Base-by-base conservation (phyloP, 2,888 invertebrate genomes). In the Aromia moschata region DNA sequence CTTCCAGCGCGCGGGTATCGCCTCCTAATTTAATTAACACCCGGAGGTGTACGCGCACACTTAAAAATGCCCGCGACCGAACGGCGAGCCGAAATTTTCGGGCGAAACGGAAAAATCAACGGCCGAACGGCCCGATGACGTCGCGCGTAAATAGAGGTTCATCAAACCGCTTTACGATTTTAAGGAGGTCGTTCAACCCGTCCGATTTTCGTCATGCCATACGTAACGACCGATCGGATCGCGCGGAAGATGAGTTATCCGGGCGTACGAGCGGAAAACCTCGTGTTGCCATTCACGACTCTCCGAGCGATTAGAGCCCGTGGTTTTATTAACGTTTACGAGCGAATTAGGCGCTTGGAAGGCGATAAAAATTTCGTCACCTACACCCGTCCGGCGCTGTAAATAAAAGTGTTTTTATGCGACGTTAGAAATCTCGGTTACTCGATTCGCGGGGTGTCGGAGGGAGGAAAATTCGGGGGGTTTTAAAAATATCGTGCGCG, bases 401-500 rank as follows among this genome's bases (percentile, higher is more conserved):
- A n/a, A n/a, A n/a, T n/a, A n/a, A n/a, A n/a, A n/a, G n/a, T n/a
- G n/a, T n/a, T n/a, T n/a, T n/a, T n/a, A n/a, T n/a, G n/a, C n/a
- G n/a, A n/a, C n/a, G n/a, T n/a, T n/a, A n/a, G n/a, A n/a, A n/a
- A n/a, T n/a, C n/a, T n/a, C n/a, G n/a, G n/a, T n/a, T n/a, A n/a
- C n/a, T n/a, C n/a, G n/a, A n/a, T n/a, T n/a, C n/a, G n/a, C n/a
- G n/a, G n/a, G n/a, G n/a, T n/a, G n/a, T n/a, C n/a, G n/a, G n/a
- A n/a, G n/a, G n/a, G n/a, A n/a, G n/a, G n/a, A n/a, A n/a, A n/a
- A n/a, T n/a, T n/a, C 25, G 25, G 25, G 7, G n/a, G 4, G 25
- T 25, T 25, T 25, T 25, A 25, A 67, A 70, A 71, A 71, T 70
- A 68, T 58, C 66, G 54, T 61, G 64, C 67, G 68, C 10, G 44